Evolutionary conservation across 1,140 invertebrate genomes (phyloP), one percentile per base, ranked within the genome.

Genomic region (Aleiodes sp.): DNA sequence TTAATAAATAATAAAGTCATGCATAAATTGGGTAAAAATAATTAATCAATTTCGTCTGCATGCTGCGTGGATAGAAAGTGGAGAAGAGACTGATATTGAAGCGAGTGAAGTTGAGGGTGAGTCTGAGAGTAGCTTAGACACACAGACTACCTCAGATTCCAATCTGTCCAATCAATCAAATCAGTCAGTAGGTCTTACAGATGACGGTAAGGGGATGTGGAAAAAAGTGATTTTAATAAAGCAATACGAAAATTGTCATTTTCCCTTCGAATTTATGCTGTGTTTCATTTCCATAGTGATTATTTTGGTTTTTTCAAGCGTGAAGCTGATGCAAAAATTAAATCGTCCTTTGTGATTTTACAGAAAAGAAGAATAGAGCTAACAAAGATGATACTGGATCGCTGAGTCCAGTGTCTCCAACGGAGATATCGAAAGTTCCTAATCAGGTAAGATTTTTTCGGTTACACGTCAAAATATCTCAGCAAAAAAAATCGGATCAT

Each of bases 331-430:
- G 61, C 9, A n/a, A n/a, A n/a, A n/a, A 37, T 46, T 62, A 14
- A 70, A 26, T 41, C n/a, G 16, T 62, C 2, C 65, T 69, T 57
- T 72, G 59, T 69, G 60, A 73, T 71, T 78, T 88, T 88, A 64
- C 87, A 91, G 89, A 90, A 77, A 91, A 90, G 84, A 90, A 90
- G 78, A 91, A 91, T 81, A 86, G 87, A 74, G 87, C 87, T 9
- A 91, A 91, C 73, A 85, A 84, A 77, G 87, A 89, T 70, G 86
- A 88, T 78, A 83, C 78, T 62, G 73, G 75, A 12, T 74, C 81
- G 24, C 77, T 81, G 71, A 86, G 82, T 78, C 80, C 85, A 76
- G 80, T 84, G 65, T 80, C 82, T 70, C 75, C 81, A 62, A 76
- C 83, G 56, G 86, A 88, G 70, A 76, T 79, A 75, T 84, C 80